Base-by-base conservation (phyloP, 1,140 invertebrate species). In the Ctenoplectra terminalis region DNA sequence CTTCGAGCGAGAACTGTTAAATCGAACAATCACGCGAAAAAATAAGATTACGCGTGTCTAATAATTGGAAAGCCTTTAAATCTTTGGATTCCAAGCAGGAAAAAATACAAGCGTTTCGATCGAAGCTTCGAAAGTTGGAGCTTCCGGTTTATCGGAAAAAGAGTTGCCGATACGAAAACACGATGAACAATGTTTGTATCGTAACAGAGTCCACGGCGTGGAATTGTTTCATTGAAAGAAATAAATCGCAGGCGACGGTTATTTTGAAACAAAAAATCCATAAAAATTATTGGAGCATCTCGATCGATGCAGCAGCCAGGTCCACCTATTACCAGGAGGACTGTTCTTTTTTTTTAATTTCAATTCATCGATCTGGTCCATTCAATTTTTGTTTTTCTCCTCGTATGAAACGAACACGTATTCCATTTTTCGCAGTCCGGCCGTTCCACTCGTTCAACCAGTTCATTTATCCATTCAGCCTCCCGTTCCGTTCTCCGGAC, bases 281-380 rank as follows among this genome's bases (percentile, higher is more conserved):
- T 29, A 26, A 37, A 31, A 54, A 34, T 71, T 71, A 54, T 70
- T 17, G 23, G 23, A n/a, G 20, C 20, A n/a, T 26, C 37, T 54
- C 31, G 66, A 31, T 71, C 67, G 46, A 71, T 52, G 7, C 46
- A 69, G 46, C 29, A 52, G 17, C 17, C 46, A 15, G 46, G 66
- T 63, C 7, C 43, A 31, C 26, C 43, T 31, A 31, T 40, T 40
- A 11, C 11, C 11, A 52, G 20, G 20, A 61, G 66, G 23, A 69
- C n/a, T n/a, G n/a, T n/a, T n/a, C n/a, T n/a, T 50, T 69, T 23
- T 20, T 37, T 37, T 70, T 70, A 29, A 11, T 34, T 34, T 37
- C 48, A 15, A 23, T 9, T 31, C 20, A 50, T 23, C 66, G n/a
- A 50, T 69, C 43, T 37, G 17, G 8, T 52, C 13, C 29, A 26